Evolutionary conservation across 1,140 invertebrate genomes (phyloP).

Genomic region (Drosophila parabipectinata): DNA sequence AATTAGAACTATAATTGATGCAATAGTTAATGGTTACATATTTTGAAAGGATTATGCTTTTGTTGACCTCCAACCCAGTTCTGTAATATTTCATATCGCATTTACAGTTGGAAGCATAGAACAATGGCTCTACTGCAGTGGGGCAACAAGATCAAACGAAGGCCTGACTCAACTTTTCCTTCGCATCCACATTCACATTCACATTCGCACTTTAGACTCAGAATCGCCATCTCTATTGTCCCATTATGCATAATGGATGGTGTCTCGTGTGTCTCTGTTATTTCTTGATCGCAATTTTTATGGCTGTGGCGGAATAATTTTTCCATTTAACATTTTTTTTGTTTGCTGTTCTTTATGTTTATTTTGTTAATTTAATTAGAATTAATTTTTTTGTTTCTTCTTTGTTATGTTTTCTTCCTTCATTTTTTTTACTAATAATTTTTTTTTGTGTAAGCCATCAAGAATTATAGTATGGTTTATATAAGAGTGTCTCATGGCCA

Average conservation of each 20-base stretch:
- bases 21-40: not conserved
- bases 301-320: conserved; percentile 63
- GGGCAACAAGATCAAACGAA: conserved; percentile 21
- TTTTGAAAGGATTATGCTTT: not conserved
- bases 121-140: conserved; percentile 37
- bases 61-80: not conserved
- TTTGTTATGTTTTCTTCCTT: conserved; percentile 31
- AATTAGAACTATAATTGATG: not conserved
- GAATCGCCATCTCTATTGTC: conserved; percentile 35
- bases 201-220: not conserved
- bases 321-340: conserved; percentile 61
- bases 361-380: conserved; percentile 72
- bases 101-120: conserved; percentile 59
- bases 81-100: conserved; percentile 22
- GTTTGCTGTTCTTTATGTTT: conserved; percentile 59
- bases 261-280: conserved; percentile 47
- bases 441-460: conserved; percentile 27
- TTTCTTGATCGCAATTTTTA: conserved; percentile 74
- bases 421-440: not conserved
- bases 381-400: conserved; percentile 51
- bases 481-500: conserved; percentile 42
- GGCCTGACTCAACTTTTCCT: conserved; percentile 56
- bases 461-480: conserved; percentile 43
- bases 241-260: conserved; percentile 42
- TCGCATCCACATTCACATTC: conserved; percentile 24